A percentile compares a stretch with the other conserved stretches of the same genome.
Conservation (phyloP, 53 echinoderm and acorn worm genomes). For the Holothuria scabra region DNA sequence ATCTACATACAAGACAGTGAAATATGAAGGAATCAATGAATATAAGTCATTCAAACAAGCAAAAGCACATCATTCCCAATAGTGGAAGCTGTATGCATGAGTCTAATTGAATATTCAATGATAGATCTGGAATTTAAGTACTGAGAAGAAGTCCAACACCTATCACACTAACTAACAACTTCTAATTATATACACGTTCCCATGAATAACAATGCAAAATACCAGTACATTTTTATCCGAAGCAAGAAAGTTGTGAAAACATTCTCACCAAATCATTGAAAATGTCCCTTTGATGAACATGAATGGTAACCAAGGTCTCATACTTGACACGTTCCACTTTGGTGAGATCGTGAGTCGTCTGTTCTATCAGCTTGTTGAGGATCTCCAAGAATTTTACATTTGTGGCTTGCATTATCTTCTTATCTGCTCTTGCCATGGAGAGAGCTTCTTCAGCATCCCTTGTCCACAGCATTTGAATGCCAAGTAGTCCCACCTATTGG, state of each 20-base stretch:
- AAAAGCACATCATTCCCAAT: no score
- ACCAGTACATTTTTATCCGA: no score
- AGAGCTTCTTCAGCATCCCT: slow-evolving; percentile 97
- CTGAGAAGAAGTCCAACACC: no score
- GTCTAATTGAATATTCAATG: no score
- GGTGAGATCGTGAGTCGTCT: slow-evolving; percentile 98
- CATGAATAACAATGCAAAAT: no score
- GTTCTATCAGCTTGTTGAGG: slow-evolving; percentile 90
- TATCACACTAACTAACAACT: no score
- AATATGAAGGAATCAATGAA: no score
- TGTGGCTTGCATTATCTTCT: slow-evolving; percentile 95
- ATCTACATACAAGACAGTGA: no score
- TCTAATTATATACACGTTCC: no score
- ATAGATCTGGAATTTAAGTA: no score
- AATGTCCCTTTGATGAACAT: slow-evolving; percentile 98
- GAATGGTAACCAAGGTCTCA: slow-evolving; percentile 98
- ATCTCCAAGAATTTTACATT: slow-evolving; percentile 93
- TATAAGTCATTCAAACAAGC: no score
- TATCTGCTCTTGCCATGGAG: slow-evolving; percentile 82
- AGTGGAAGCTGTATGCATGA: no score
- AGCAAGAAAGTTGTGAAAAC: background rate
- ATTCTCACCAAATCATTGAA: slow-evolving; percentile 91
- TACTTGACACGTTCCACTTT: slow-evolving; percentile 97
- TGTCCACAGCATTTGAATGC: slow-evolving; percentile 99
- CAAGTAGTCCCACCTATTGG: slow-evolving; percentile 88